These are phyloP conservation scores for Xiphydria camelus DNA, from an alignment of 2,888 invertebrate species.

Conservation along the genomic window DNA sequence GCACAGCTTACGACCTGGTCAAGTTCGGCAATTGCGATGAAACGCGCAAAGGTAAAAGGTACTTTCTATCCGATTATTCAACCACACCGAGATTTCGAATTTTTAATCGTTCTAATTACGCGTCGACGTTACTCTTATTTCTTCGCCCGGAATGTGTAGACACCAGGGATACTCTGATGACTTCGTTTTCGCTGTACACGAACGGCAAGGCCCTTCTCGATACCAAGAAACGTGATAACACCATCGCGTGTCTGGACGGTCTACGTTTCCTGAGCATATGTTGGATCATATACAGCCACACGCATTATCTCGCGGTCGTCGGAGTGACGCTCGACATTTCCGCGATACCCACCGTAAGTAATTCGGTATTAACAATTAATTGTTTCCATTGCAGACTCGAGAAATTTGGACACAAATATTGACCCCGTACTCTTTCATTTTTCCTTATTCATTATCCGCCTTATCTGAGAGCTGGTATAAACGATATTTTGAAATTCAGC, in stretches of 20 bases:
- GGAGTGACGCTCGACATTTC: conserved; percentile 37
- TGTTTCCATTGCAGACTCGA: too few species aligned
- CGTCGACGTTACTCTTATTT: too few species aligned
- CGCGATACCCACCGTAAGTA: conserved; percentile 32
- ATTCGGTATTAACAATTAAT: too few species aligned
- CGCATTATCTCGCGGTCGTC: conserved; percentile 37
- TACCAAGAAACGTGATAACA: conserved; percentile 29
- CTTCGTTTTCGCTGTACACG: conserved; percentile 52
- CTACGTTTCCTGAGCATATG: conserved; percentile 53
- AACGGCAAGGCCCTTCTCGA: conserved; percentile 49
- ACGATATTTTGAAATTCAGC: too few species aligned
- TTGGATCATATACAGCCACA: conserved; percentile 53
- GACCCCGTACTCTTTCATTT: too few species aligned
- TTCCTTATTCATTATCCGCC: too few species aligned
- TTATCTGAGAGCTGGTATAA: too few species aligned
- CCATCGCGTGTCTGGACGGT: conserved; percentile 55
- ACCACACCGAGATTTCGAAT: too few species aligned
- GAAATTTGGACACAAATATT: too few species aligned
- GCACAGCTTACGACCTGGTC: conserved; percentile 45
- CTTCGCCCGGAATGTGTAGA: too few species aligned
- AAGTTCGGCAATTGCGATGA: background rate
- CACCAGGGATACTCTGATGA: conserved; percentile 23
- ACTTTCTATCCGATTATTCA: too few species aligned
- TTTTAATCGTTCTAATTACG: too few species aligned
- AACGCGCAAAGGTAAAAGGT: conserved; percentile 13